Evolutionary conservation across 2,888 invertebrate genomes (phyloP).

Genomic region (Rhopalosiphum nymphaeae): DNA sequence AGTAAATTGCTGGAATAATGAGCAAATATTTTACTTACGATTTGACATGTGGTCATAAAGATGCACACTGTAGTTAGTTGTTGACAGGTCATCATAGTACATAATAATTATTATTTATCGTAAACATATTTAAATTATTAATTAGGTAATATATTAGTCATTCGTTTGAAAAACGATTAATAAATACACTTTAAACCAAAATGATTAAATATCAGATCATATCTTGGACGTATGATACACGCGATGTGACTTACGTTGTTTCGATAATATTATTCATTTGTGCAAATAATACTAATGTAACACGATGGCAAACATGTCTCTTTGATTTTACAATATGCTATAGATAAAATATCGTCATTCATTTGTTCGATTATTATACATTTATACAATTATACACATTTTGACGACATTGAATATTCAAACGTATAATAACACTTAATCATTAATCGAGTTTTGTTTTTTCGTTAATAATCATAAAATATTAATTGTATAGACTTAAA

Average conservation of each 20-base stretch:
- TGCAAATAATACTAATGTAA: neutral
- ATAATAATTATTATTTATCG: neutral
- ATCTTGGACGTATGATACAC: neutral
- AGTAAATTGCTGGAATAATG: neutral
- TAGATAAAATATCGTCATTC: neutral
- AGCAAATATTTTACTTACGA: neutral
- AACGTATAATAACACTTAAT: neutral
- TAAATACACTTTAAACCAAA: neutral
- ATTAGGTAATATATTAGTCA: neutral
- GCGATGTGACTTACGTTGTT: neutral
- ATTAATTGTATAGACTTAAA: too few relatives aligned
- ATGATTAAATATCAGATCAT: neutral
- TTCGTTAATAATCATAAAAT: too few relatives aligned
- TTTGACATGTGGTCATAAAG: neutral
- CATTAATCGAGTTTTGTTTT: neutral
- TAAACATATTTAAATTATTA: neutral
- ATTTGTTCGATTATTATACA: neutral
- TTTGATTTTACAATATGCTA: neutral
- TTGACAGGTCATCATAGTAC: neutral
- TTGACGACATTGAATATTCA: neutral
- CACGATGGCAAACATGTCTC: neutral
- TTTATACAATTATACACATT: neutral
- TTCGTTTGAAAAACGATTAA: neutral
- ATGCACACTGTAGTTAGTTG: neutral
- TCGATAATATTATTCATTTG: neutral